Conservation (phyloP, 2,888 invertebrate species). For the Aplocera efformata region DNA sequence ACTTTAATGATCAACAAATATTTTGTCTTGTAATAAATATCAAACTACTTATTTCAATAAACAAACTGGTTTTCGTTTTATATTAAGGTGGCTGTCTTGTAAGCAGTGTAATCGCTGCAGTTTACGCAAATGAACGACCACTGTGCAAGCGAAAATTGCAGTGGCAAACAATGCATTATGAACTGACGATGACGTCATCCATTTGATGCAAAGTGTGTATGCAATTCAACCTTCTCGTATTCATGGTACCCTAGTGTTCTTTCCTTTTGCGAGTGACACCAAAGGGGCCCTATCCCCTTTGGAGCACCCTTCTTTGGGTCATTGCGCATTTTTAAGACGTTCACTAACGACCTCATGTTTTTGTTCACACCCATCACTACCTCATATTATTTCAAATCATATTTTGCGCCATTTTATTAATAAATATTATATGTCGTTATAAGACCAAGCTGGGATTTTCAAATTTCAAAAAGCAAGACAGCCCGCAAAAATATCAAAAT, state of each 20-base stretch:
- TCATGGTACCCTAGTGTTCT: constrained; percentile 71
- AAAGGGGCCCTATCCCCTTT: constrained; percentile 80
- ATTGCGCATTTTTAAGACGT: constrained; percentile 65
- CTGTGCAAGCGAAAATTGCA: constrained; percentile 54
- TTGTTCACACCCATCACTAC: too few species aligned
- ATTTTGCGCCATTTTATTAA: too few species aligned
- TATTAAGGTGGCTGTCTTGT: background rate
- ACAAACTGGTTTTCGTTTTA: background rate
- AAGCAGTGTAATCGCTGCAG: constrained; percentile 6
- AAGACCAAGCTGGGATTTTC: too few species aligned
- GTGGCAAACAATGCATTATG: constrained; percentile 68
- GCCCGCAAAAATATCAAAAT: too few species aligned
- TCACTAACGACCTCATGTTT: constrained; percentile 50
- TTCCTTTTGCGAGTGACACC: constrained; percentile 75
- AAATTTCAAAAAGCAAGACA: too few species aligned
- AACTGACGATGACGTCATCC: constrained; percentile 65
- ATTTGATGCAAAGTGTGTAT: constrained; percentile 79
- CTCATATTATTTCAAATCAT: too few species aligned
- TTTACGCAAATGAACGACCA: constrained; percentile 29
- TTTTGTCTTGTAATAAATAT: too few species aligned
- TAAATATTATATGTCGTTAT: too few species aligned
- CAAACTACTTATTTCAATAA: too few species aligned
- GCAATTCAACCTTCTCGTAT: constrained; percentile 67
- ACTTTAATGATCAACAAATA: too few species aligned
- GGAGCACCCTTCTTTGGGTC: constrained; percentile 76